Base-by-base conservation (phyloP, 2,113 vertebrate genomes). In the Lamprotornis superbus region DNA sequence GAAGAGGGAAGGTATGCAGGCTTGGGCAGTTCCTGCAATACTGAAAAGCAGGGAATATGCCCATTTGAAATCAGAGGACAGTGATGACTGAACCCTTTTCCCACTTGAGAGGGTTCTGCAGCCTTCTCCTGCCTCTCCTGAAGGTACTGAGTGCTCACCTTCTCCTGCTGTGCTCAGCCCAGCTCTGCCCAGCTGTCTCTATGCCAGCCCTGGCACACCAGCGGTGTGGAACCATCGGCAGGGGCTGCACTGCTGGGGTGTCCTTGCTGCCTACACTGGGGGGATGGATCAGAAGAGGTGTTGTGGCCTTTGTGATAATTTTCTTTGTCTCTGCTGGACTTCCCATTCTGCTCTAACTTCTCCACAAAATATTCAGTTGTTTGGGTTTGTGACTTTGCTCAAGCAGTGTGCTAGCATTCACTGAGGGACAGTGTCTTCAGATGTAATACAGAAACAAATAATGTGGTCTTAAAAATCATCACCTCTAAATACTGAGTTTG, bases 181-280 rank as follows among this genome's bases (percentile, higher is more conserved):
- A 52, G 49, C 46, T 52, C n/a, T 87, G 59, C 76, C 14, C 1
- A 8, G 39, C n/a, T 60, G 30, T 67, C 18, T 11, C 13, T 14
- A 3, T 21, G 65, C 65, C 1, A 2, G 42, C 52, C 11, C 18
- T 49, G 47, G 60, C 1, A 1, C 10, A 11, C 13, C 24, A 44
- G 24, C 0, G 1, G 22, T 27, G 56, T 40, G 33, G 35, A 79
- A 35, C 23, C 2, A 0, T 19, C 57, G 20, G 31, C 61, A 50
- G 67, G 6, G 18, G 14, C 68, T 50, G 49, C 19, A 1, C n/a
- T 49, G 30, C 55, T 70, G 60, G 15, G 17, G 3, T 47, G 20
- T 47, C 2, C 31, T 40, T 2, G 0, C 71, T 76, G 49, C 40
- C 37, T 33, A 1, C 1, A 0, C 17, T 6, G 2, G 7, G 24